Conservation (phyloP, 1,140 invertebrate species). For the Eupristina koningsbergeri region DNA sequence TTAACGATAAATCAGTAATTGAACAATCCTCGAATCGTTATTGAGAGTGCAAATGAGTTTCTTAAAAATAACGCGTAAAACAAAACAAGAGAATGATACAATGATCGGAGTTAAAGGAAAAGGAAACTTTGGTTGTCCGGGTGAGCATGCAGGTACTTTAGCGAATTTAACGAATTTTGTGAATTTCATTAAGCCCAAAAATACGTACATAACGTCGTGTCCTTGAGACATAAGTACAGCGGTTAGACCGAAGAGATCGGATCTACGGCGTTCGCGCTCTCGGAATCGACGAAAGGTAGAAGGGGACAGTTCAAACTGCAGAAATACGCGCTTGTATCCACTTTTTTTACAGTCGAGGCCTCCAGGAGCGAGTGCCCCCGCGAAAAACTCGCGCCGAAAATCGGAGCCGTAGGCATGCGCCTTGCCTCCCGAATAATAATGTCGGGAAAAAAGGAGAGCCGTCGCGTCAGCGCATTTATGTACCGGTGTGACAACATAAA, state of each 20-base stretch:
- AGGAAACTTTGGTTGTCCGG: background rate
- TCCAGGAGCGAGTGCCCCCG: background rate
- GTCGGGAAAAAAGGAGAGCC: background rate
- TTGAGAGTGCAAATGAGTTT: background rate
- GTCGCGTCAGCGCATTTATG: slow-evolving; percentile 32
- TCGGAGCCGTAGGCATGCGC: background rate
- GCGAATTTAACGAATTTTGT: background rate
- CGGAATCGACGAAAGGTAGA: background rate
- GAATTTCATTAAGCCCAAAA: background rate
- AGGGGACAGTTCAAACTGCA: background rate
- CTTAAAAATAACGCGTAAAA: background rate
- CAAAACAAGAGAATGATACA: background rate
- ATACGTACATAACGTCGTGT: slow-evolving; percentile 9
- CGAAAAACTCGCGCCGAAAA: background rate
- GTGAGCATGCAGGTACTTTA: background rate
- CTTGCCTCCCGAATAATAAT: background rate
- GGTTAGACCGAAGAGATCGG: background rate
- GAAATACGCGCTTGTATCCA: background rate
- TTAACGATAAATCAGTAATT: background rate
- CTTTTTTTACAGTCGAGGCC: background rate
- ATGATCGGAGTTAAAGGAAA: background rate
- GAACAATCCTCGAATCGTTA: background rate
- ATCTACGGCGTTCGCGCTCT: background rate
- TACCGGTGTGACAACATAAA: slow-evolving; percentile 23
- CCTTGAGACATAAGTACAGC: background rate